Percentiles rank a stretch among this genome's conserved stretches.
These are phyloP conservation scores for Peromyscus nudipes DNA, from an alignment of 2,797 vertebrate species.

Conservation along the genomic window DNA sequence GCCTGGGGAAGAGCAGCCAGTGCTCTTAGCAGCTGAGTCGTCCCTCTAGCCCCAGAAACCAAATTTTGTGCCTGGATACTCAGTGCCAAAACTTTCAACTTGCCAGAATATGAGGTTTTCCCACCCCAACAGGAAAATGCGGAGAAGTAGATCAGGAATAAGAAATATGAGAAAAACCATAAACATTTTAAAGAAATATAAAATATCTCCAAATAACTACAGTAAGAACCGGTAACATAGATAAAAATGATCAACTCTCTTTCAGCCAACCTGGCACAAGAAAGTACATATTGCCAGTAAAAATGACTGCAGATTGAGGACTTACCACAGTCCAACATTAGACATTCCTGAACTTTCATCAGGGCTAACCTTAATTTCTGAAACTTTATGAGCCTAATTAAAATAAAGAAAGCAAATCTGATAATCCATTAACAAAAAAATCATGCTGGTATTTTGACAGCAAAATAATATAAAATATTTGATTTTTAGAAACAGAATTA, in stretches of 20 bases:
- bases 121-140: not conserved
- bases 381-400: slow-evolving; percentile 63
- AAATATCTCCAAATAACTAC: slow-evolving; percentile 7
- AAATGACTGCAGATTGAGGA: slow-evolving; percentile 27
- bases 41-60: not conserved
- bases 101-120: slow-evolving; percentile 1
- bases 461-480: slow-evolving; percentile 54
- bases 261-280: not conserved
- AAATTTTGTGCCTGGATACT: not conserved
- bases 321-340: slow-evolving; percentile 9
- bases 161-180: not conserved
- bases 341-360: slow-evolving; percentile 36
- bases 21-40: not conserved
- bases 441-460: slow-evolving; percentile 33
- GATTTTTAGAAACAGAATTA: slow-evolving; percentile 61
- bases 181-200: slow-evolving; percentile 18
- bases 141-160: not conserved
- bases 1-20: not conserved
- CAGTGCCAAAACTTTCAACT: slow-evolving; percentile 1
- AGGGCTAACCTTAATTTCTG: slow-evolving; percentile 54
- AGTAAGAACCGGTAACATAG: not conserved
- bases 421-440: slow-evolving; percentile 57
- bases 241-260: slow-evolving; percentile 17
- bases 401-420: slow-evolving; percentile 33
- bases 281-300: slow-evolving; percentile 1